Conservation (phyloP, 2,797 vertebrate genomes). For the Muraenolepis orangiensis region DNA sequence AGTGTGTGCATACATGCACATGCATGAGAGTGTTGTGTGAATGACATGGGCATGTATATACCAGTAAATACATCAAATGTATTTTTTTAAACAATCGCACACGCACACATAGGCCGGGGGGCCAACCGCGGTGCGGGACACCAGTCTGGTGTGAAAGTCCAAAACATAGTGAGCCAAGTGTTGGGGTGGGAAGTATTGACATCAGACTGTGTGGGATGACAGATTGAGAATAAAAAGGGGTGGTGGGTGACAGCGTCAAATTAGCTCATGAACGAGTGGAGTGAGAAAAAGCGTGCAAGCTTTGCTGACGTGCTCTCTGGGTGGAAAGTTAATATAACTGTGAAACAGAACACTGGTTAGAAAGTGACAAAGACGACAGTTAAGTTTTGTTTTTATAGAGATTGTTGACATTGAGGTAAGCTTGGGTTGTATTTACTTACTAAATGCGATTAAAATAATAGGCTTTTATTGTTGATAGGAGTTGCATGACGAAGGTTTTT, state of each 20-base stretch:
- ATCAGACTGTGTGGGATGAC: background rate
- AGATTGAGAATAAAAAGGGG: background rate
- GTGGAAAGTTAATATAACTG: slow-evolving; percentile 33
- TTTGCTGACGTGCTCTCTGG: slow-evolving; percentile 2
- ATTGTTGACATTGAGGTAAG: slow-evolving; percentile 6
- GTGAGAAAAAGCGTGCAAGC: slow-evolving; percentile 20
- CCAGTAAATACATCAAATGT: background rate
- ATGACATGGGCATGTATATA: background rate
- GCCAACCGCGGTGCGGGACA: slow-evolving; percentile 13
- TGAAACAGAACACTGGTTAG: slow-evolving; percentile 22
- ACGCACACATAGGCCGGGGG: slow-evolving; percentile 6
- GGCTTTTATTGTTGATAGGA: slow-evolving; percentile 23
- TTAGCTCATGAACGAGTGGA: slow-evolving; percentile 30
- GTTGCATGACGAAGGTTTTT: slow-evolving; percentile 20
- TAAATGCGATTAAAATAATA: slow-evolving; percentile 32
- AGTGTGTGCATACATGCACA: background rate
- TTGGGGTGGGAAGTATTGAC: slow-evolving; percentile 20
- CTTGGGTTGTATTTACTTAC: slow-evolving; percentile 17
- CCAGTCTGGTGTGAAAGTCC: slow-evolving; percentile 18
- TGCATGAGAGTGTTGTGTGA: slow-evolving; percentile 11
- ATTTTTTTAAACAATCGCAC: background rate
- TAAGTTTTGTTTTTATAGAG: slow-evolving; percentile 4
- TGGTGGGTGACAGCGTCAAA: slow-evolving; percentile 1
- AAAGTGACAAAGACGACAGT: background rate
- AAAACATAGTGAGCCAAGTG: slow-evolving; percentile 2